These are phyloP conservation scores for Phyllotreta cruciferae DNA, from an alignment of 2,888 invertebrate genomes.

Conservation along the genomic window DNA sequence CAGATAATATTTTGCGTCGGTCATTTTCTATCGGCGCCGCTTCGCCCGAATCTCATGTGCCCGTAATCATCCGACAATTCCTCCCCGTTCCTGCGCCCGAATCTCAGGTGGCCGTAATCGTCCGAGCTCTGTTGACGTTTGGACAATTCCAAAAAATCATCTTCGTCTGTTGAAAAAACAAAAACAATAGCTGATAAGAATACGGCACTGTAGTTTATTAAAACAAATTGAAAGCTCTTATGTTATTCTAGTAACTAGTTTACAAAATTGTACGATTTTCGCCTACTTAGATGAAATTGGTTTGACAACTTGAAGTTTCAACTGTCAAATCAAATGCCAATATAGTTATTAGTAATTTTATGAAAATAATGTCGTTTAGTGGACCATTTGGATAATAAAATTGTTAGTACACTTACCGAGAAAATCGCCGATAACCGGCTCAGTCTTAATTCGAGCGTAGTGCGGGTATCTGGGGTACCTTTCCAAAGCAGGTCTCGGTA, in stretches of 20 bases:
- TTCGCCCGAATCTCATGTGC: slow-evolving; percentile 75
- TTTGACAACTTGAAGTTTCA: no score
- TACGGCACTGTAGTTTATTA: background rate
- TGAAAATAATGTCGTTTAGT: no score
- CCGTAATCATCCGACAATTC: slow-evolving; percentile 79
- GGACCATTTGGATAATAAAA: no score
- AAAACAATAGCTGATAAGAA: slow-evolving; percentile 4
- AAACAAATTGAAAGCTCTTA: no score
- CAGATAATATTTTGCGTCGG: slow-evolving; percentile 6
- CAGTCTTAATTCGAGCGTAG: slow-evolving; percentile 48
- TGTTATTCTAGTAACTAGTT: background rate
- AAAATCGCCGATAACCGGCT: slow-evolving; percentile 49
- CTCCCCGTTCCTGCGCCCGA: slow-evolving; percentile 66
- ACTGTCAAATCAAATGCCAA: background rate
- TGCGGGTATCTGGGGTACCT: slow-evolving; percentile 44
- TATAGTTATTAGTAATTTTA: no score
- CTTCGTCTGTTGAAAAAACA: slow-evolving; percentile 56
- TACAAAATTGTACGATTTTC: background rate
- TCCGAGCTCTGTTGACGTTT: slow-evolving; percentile 62
- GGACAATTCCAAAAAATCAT: slow-evolving; percentile 60
- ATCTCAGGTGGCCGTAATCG: slow-evolving; percentile 69
- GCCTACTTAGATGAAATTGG: background rate
- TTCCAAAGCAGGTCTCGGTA: slow-evolving; percentile 42
- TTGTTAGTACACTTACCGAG: slow-evolving; percentile 45
- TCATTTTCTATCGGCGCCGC: slow-evolving; percentile 50